Conservation (phyloP, 2,888 invertebrate species). For the Notocelia uddmanniana region DNA sequence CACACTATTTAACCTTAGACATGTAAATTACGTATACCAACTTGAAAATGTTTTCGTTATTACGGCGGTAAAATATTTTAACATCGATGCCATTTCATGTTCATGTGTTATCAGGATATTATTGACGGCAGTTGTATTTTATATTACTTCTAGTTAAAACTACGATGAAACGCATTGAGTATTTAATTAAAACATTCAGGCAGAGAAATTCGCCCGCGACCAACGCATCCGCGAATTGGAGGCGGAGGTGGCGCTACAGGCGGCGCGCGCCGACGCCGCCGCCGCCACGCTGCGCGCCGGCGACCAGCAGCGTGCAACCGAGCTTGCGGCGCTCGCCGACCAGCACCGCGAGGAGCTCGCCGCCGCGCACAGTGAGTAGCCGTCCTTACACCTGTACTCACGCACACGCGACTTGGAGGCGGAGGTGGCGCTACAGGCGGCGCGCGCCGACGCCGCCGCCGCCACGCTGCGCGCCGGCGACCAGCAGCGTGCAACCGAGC, state of each 20-base stretch:
- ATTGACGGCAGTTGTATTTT: too few relatives aligned
- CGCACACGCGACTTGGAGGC: slow-evolving; percentile 80
- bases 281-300: slow-evolving; percentile 66
- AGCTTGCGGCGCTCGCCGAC: slow-evolving; percentile 64
- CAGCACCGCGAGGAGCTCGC: slow-evolving; percentile 79
- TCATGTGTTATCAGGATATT: too few relatives aligned
- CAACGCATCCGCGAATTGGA: slow-evolving; percentile 82
- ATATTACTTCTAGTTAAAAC: too few relatives aligned
- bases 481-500: slow-evolving; percentile 70
- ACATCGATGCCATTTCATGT: too few relatives aligned
- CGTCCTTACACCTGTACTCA: too few relatives aligned
- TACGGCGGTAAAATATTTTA: too few relatives aligned
- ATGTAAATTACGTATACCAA: too few relatives aligned
- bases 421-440: slow-evolving; percentile 69
- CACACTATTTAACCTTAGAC: too few relatives aligned
- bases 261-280: slow-evolving; percentile 73
- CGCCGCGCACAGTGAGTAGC: slow-evolving; percentile 79
- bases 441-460: slow-evolving; percentile 74
- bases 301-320: slow-evolving; percentile 72
- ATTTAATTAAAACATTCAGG: slow-evolving; percentile 52
- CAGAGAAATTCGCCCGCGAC: slow-evolving; percentile 76
- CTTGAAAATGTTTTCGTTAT: too few relatives aligned
- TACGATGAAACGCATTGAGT: too few relatives aligned
- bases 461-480: slow-evolving; percentile 68
- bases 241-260: slow-evolving; percentile 71